phyloP scores from a whole-genome alignment of 2,797 vertebrate genomes.

The Enteromius unitaeniatus region DNA sequence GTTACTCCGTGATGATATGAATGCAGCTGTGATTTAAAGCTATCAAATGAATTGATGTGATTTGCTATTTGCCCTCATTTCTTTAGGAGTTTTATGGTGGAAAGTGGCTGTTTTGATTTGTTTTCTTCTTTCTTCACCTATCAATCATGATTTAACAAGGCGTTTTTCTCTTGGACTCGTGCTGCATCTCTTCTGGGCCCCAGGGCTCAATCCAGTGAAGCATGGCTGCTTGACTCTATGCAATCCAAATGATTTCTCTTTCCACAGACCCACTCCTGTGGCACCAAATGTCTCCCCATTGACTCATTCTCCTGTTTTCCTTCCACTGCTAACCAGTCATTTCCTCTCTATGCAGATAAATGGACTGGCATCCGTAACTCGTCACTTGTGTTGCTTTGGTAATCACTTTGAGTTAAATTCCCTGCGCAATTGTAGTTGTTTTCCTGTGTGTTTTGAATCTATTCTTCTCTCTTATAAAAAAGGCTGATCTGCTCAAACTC shows the following conservation, averaged over 20 bases:
- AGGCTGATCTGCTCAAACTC: neutral
- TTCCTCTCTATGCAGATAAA: slow-evolving; percentile 52
- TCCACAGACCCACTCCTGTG: slow-evolving; percentile 22
- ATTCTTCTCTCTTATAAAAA: slow-evolving; percentile 4
- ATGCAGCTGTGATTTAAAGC: neutral
- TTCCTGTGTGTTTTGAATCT: neutral
- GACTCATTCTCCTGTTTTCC: slow-evolving; percentile 30
- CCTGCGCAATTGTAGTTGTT: neutral
- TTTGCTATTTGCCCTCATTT: slow-evolving; percentile 7
- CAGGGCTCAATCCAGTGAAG: slow-evolving; percentile 21
- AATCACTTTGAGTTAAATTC: slow-evolving; percentile 1
- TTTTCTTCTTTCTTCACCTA: slow-evolving; percentile 3
- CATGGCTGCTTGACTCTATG: slow-evolving; percentile 73
- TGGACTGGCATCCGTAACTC: slow-evolving; percentile 24
- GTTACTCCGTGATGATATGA: neutral
- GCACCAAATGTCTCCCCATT: slow-evolving; percentile 15
- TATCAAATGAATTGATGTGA: neutral
- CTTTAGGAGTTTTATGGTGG: neutral
- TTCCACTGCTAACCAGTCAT: slow-evolving; percentile 46
- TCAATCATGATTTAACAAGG: slow-evolving; percentile 35
- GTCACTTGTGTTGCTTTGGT: neutral
- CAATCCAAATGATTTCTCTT: slow-evolving; percentile 26
- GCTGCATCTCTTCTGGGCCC: slow-evolving; percentile 33
- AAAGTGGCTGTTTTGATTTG: neutral
- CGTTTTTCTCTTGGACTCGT: neutral